phyloP scores from a whole-genome alignment of 2,888 invertebrate genomes.

The Gari tellinella region DNA sequence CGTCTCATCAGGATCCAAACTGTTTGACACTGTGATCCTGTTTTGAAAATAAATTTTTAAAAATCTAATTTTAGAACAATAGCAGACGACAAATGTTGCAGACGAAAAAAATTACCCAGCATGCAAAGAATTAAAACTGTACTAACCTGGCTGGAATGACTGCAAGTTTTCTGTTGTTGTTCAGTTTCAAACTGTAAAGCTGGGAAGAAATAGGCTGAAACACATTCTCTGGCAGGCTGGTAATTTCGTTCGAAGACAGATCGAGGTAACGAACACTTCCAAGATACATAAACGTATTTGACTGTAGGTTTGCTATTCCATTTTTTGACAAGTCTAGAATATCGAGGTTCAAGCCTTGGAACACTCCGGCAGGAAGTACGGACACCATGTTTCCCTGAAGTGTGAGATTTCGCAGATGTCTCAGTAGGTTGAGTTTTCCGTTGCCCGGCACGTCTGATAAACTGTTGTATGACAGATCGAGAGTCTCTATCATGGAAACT shows the following conservation, averaged over 20 bases:
- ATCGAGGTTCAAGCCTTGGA: constrained; percentile 67
- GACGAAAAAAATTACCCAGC: too few relatives aligned
- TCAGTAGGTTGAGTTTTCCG: constrained; percentile 57
- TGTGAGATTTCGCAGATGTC: constrained; percentile 59
- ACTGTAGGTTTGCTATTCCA: constrained; percentile 59
- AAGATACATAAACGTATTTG: constrained; percentile 59
- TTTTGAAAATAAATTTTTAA: too few relatives aligned
- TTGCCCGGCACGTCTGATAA: constrained; percentile 61
- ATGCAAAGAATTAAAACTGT: too few relatives aligned
- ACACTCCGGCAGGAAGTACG: constrained; percentile 60
- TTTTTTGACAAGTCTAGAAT: constrained; percentile 71
- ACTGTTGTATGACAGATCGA: constrained; percentile 73
- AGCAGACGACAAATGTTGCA: too few relatives aligned
- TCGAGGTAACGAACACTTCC: constrained; percentile 64
- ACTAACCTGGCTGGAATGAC: constrained; percentile 51
- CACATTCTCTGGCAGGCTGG: constrained; percentile 51
- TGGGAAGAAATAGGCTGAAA: constrained; percentile 66
- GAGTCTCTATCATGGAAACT: constrained; percentile 52
- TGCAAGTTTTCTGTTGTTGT: constrained; percentile 66
- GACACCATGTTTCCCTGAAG: constrained; percentile 69
- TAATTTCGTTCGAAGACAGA: constrained; percentile 72
- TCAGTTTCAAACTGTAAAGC: constrained; percentile 65
- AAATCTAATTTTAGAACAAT: too few relatives aligned
- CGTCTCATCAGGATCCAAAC: too few relatives aligned
- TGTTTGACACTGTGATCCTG: too few relatives aligned